A percentile compares a stretch with the other conserved stretches of the same genome.
Conservation (phyloP, 2,797 vertebrate species). For the Adrianichthys oophorus region DNA sequence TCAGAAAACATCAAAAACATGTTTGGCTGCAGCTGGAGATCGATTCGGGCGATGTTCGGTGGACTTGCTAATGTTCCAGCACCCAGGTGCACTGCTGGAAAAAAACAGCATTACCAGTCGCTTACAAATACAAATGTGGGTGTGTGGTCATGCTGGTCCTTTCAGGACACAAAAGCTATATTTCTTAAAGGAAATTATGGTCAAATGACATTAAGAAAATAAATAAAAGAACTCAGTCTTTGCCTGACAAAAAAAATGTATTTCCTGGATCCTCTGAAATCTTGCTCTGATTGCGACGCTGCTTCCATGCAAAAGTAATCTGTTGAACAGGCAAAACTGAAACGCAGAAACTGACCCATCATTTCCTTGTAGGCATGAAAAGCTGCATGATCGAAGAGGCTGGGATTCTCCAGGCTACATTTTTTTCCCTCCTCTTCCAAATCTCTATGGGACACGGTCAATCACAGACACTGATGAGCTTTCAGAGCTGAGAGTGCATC, state of each 20-base stretch:
- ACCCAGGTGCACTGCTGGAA: conserved; percentile 6
- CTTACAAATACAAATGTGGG: conserved; percentile 21
- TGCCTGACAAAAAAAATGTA: conserved; percentile 16
- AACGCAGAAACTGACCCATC: conserved; percentile 34
- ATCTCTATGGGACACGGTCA: conserved; percentile 41
- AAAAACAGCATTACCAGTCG: conserved; percentile 12
- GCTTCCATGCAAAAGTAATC: conserved; percentile 12
- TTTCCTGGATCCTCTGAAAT: conserved; percentile 22
- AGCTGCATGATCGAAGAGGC: conserved; percentile 39
- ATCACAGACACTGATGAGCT: conserved; percentile 41
- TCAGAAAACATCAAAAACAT: conserved; percentile 21
- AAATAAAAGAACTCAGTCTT: conserved; percentile 28
- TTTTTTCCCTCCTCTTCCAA: conserved; percentile 46
- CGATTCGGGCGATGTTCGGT: conserved; percentile 10
- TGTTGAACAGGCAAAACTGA: conserved; percentile 36
- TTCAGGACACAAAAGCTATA: conserved; percentile 27
- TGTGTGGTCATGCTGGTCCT: conserved; percentile 33
- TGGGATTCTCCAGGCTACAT: conserved; percentile 70
- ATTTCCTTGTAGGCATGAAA: conserved; percentile 32
- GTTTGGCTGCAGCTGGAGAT: conserved; percentile 6
- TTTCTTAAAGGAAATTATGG: no score
- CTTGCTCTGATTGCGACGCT: conserved; percentile 14
- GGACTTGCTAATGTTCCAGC: conserved; percentile 28
- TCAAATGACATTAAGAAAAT: no score
- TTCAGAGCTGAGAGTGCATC: conserved; percentile 59